Evolutionary conservation across 2,888 invertebrate species (phyloP).

Genomic region (Elegia similella): DNA sequence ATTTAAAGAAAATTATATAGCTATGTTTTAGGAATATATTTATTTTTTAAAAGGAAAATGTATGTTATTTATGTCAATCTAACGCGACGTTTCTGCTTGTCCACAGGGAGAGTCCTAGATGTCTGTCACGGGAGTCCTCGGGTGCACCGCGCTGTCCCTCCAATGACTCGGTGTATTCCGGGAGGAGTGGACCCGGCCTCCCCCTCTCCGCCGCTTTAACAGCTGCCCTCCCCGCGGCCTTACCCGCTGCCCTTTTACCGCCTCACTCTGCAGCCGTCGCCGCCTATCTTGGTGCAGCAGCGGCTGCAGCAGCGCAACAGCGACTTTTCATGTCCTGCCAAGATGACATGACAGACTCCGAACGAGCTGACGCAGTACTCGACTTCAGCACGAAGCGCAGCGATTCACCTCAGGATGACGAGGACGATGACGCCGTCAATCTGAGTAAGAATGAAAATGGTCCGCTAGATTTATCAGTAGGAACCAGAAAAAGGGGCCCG

Average conservation of each 20-base stretch:
- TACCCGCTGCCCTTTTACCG: conserved; percentile 86
- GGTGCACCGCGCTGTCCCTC: conserved; percentile 89
- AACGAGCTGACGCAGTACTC: conserved; percentile 84
- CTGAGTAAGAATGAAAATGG: conserved; percentile 86
- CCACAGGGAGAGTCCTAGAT: conserved; percentile 91
- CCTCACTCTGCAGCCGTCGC: conserved; percentile 92
- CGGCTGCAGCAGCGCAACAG: conserved; percentile 88
- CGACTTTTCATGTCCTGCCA: conserved; percentile 89
- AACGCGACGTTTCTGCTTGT: conserved; percentile 58
- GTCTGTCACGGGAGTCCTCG: conserved; percentile 91
- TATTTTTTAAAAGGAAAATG: conserved; percentile 2
- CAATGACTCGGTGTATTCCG: conserved; percentile 88
- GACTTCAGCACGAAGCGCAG: conserved; percentile 91
- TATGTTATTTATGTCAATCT: conserved; percentile 45
- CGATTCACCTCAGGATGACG: conserved; percentile 72
- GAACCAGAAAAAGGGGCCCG: conserved; percentile 86
- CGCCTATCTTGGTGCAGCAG: conserved; percentile 88
- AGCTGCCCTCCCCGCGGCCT: conserved; percentile 84
- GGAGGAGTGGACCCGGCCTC: conserved; percentile 79
- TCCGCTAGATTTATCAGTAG: conserved; percentile 90
- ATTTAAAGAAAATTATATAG: too few species aligned
- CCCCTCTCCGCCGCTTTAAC: conserved; percentile 83
- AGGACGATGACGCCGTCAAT: conserved; percentile 86
- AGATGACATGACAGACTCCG: conserved; percentile 84
- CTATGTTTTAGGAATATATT: too few species aligned